Evolutionary conservation across 2,888 invertebrate genomes (phyloP).

Genomic region (Synanthedon vespiformis): DNA sequence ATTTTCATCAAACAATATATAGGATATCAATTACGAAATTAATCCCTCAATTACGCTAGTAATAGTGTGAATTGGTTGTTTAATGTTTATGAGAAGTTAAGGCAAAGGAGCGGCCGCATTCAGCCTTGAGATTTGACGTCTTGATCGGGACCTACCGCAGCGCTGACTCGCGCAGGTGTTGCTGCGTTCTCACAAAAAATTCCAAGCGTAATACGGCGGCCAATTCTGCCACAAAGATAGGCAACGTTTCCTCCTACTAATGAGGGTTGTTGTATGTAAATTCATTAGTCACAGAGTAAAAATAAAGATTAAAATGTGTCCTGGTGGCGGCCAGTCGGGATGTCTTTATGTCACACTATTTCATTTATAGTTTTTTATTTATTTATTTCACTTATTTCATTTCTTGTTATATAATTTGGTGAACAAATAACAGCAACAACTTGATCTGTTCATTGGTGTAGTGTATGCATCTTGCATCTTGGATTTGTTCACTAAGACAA

Average conservation of each 20-base stretch:
- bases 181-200: conserved; percentile 46
- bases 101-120: conserved; percentile 38
- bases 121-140: conserved; percentile 69
- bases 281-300: neutral
- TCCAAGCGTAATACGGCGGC: conserved; percentile 56
- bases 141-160: conserved; percentile 70
- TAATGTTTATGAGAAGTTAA: conserved; percentile 50
- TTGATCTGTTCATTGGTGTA: too few species aligned
- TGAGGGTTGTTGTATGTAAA: neutral
- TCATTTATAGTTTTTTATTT: too few species aligned
- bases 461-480: too few species aligned
- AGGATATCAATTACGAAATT: conserved; percentile 3
- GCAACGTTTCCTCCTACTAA: neutral
- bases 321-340: too few species aligned
- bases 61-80: conserved; percentile 33
- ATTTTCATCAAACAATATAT: too few species aligned
- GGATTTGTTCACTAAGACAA: too few species aligned
- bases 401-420: too few species aligned
- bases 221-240: conserved; percentile 32
- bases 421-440: too few species aligned
- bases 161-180: conserved; percentile 64
- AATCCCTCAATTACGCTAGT: conserved; percentile 27
- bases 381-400: too few species aligned
- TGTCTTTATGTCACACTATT: too few species aligned
- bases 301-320: neutral